Conservation (phyloP, 2,113 vertebrate species). For the Anser cygnoides region DNA sequence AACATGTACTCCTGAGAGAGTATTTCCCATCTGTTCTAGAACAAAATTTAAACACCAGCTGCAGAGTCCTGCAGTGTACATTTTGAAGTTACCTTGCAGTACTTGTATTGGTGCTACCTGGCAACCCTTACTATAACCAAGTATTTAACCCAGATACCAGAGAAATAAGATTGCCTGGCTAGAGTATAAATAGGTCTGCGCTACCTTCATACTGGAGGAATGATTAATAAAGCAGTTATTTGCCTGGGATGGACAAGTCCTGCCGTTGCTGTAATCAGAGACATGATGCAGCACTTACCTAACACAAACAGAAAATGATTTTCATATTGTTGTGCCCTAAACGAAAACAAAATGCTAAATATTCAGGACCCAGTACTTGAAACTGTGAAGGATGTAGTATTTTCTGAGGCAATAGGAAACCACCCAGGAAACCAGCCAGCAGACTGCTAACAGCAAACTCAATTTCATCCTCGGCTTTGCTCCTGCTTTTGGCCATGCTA, state of each 20-base stretch:
- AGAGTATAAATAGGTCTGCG: neutral
- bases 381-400: neutral
- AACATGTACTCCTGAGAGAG: slow-evolving; percentile 32
- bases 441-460: neutral
- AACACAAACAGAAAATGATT: neutral
- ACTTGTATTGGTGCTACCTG: neutral
- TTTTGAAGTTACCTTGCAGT: slow-evolving; percentile 9
- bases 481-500: neutral
- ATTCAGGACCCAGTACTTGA: neutral
- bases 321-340: neutral
- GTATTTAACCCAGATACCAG: slow-evolving; percentile 7
- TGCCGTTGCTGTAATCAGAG: neutral
- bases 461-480: slow-evolving; percentile 1
- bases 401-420: neutral
- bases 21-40: slow-evolving; percentile 51
- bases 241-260: neutral
- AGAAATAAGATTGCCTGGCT: neutral
- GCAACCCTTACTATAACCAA: neutral
- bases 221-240: neutral
- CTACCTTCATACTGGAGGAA: neutral
- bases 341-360: neutral
- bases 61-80: neutral
- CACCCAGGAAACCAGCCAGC: neutral
- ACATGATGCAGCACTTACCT: neutral
- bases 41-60: slow-evolving; percentile 45